Evolutionary conservation across 2,113 vertebrate genomes (phyloP).

Genomic region (Marmota monax): DNA sequence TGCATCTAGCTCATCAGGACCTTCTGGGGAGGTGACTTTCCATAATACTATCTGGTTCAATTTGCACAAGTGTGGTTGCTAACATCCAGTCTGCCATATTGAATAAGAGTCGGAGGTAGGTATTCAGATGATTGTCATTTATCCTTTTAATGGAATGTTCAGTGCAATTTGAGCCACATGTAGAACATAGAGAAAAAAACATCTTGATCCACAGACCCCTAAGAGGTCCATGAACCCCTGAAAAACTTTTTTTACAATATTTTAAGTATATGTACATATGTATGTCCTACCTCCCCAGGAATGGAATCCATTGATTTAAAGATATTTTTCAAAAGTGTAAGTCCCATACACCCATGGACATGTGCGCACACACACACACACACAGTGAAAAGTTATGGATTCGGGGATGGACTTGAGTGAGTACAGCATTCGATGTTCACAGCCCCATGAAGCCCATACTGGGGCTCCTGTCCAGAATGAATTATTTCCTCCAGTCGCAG

Average conservation of each 20-base stretch:
- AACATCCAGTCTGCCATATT: neutral
- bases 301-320: neutral
- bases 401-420: neutral
- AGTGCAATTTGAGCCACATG: neutral
- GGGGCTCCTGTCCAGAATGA: slow-evolving; percentile 14
- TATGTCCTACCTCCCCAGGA: neutral
- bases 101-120: neutral
- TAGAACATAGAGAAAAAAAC: neutral
- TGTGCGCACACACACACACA: no score
- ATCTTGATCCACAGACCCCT: neutral
- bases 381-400: neutral
- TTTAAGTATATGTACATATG: neutral
- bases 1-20: neutral
- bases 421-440: neutral
- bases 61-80: neutral
- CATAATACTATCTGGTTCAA: neutral
- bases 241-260: neutral
- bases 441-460: neutral
- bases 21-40: neutral
- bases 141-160: neutral
- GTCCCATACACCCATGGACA: neutral
- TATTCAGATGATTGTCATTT: neutral
- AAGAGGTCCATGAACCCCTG: neutral
- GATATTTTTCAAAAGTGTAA: neutral
- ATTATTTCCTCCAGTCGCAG: neutral